A percentile compares a stretch with the other conserved stretches of the same genome.
Evolutionary conservation across 2,113 vertebrate species (phyloP).

Genomic region (Pollimyrus isidori): DNA sequence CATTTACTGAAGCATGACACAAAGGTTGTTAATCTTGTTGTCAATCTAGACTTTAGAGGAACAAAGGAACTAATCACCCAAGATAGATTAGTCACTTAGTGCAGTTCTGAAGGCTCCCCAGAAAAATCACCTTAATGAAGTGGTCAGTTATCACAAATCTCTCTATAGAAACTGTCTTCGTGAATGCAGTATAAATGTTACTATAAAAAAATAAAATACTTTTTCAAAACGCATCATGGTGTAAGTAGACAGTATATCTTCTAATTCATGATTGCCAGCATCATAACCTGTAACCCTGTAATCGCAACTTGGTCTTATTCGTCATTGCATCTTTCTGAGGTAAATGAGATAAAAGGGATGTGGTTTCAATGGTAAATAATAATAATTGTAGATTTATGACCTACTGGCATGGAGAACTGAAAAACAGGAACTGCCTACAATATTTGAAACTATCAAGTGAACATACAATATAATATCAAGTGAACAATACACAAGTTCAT

Average conservation of each 20-base stretch:
- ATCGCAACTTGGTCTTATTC: neutral
- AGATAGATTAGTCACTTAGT: slow-evolving; percentile 50
- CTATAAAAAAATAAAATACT: neutral
- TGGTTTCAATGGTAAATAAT: neutral
- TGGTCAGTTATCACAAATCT: slow-evolving; percentile 32
- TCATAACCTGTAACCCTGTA: neutral
- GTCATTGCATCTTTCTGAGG: neutral
- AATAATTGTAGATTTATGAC: neutral
- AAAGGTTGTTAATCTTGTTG: slow-evolving; percentile 58
- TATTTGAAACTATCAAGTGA: neutral
- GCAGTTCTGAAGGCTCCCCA: slow-evolving; percentile 21
- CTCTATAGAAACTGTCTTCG: neutral
- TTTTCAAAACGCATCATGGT: neutral
- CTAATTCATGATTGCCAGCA: neutral
- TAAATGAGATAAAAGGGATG: neutral
- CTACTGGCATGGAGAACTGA: neutral
- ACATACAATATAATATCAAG: neutral
- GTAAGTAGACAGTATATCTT: neutral
- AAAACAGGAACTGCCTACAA: neutral
- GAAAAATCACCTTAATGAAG: slow-evolving; percentile 48
- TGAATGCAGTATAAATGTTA: neutral
- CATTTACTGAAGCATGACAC: slow-evolving; percentile 44
- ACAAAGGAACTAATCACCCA: slow-evolving; percentile 52
- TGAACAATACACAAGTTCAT: too few species aligned
- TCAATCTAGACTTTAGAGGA: slow-evolving; percentile 48